Percentiles rank a stretch among this genome's conserved stretches.
phyloP scores from a whole-genome alignment of 2,888 invertebrate genomes.

The Tyria jacobaeae region DNA sequence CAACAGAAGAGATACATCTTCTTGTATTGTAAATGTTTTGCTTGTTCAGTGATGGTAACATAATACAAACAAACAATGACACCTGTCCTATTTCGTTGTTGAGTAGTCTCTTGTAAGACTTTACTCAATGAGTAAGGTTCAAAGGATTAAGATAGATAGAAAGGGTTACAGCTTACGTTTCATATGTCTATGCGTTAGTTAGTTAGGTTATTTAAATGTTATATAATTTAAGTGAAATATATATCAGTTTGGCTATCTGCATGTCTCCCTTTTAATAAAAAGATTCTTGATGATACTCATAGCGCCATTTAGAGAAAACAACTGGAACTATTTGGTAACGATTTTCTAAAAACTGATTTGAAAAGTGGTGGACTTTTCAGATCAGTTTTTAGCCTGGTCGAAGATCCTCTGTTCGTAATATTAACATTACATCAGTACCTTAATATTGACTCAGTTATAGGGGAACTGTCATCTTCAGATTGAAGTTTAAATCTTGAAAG shows the following conservation, averaged over 20 bases:
- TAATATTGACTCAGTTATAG: too few relatives aligned
- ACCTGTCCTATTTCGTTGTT: background rate
- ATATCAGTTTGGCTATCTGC: background rate
- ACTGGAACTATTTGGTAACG: background rate
- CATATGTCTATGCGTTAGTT: conserved; percentile 12
- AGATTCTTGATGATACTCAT: background rate
- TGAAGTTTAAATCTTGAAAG: too few relatives aligned
- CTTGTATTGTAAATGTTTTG: background rate
- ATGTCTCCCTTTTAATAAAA: background rate
- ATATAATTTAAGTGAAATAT: background rate
- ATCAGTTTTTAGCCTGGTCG: too few relatives aligned
- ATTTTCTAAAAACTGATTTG: too few relatives aligned
- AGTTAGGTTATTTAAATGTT: background rate
- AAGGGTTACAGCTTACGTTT: conserved; percentile 25
- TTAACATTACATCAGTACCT: too few relatives aligned
- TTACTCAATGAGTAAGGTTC: conserved; percentile 20
- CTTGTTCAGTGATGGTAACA: background rate
- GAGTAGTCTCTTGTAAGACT: conserved; percentile 36
- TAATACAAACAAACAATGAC: conserved; percentile 7
- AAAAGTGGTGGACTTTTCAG: too few relatives aligned
- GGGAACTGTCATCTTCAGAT: too few relatives aligned
- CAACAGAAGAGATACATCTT: too few relatives aligned
- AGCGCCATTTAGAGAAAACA: background rate
- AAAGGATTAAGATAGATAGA: conserved; percentile 29
- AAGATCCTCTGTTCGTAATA: too few relatives aligned